Conservation (phyloP, 2,797 vertebrate genomes). For the Aldrovandia affinis region DNA sequence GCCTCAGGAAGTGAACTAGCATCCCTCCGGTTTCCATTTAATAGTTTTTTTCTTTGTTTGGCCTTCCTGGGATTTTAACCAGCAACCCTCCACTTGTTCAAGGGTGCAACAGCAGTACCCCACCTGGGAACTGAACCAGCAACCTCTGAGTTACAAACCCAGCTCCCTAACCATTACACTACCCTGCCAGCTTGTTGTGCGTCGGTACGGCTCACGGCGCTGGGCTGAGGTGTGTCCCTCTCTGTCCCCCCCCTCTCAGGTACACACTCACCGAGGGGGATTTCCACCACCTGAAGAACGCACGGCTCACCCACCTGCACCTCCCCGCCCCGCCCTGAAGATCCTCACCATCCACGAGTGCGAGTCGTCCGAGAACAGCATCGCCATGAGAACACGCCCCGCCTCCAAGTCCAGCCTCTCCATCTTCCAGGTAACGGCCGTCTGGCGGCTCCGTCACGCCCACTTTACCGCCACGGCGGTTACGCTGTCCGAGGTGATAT, state of each 20-base stretch:
- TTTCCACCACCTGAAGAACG: slow-evolving; percentile 96
- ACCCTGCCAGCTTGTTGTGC: neutral
- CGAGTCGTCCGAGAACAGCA: slow-evolving; percentile 85
- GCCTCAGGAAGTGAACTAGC: too few species aligned
- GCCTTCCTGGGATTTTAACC: too few species aligned
- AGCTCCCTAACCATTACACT: too few species aligned
- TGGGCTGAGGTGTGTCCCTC: neutral
- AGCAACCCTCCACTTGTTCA: too few species aligned
- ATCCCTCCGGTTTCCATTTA: too few species aligned
- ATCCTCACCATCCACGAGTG: slow-evolving; percentile 97
- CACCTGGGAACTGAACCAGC: too few species aligned
- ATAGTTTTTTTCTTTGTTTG: too few species aligned
- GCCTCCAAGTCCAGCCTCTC: slow-evolving; percentile 78
- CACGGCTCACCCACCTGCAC: slow-evolving; percentile 89
- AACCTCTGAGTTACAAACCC: too few species aligned
- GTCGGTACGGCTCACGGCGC: neutral
- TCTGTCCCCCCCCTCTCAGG: slow-evolving; percentile 62
- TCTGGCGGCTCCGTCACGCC: neutral
- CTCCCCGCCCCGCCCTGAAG: slow-evolving; percentile 80
- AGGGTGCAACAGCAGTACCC: too few species aligned
- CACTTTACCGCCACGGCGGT: neutral
- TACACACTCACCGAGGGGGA: slow-evolving; percentile 96
- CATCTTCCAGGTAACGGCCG: slow-evolving; percentile 87
- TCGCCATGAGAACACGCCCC: slow-evolving; percentile 73
- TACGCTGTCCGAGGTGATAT: neutral